Percentiles rank a stretch among this genome's conserved stretches.
Evolutionary conservation across 2,113 vertebrate genomes (phyloP).

Genomic region (Brachypodius melanocephalos): DNA sequence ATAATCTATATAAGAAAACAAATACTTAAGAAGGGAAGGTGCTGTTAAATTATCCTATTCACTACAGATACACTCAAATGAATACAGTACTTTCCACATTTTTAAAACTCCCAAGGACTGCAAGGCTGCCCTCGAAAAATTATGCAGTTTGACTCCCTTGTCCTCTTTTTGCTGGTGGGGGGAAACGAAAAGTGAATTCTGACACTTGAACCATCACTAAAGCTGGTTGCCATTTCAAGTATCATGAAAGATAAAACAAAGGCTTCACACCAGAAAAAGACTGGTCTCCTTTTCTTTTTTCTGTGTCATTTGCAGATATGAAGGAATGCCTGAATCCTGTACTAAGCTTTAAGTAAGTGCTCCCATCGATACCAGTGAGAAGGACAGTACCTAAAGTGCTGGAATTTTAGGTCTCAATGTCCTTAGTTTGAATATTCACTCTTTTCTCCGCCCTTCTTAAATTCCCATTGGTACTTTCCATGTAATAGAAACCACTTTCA

Average conservation of each 20-base stretch:
- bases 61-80: not conserved
- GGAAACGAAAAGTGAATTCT: not conserved
- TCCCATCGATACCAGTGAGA: not conserved
- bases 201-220: not conserved
- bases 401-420: not conserved
- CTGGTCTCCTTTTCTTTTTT: not conserved
- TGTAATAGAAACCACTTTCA: not conserved
- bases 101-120: constrained; percentile 26
- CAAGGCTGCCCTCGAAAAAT: constrained; percentile 17
- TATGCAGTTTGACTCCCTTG: not conserved
- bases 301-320: not conserved
- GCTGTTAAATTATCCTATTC: constrained; percentile 40
- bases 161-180: not conserved
- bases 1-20: constrained; percentile 45
- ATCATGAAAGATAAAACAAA: not conserved
- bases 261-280: not conserved
- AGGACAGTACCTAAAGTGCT: not conserved
- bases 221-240: not conserved
- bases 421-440: constrained; percentile 6
- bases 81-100: not conserved
- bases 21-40: constrained; percentile 48
- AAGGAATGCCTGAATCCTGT: not conserved
- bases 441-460: not conserved
- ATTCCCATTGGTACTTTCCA: not conserved
- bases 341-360: not conserved